Conservation (phyloP, 2,797 vertebrate species). For the Octomys mimax region DNA sequence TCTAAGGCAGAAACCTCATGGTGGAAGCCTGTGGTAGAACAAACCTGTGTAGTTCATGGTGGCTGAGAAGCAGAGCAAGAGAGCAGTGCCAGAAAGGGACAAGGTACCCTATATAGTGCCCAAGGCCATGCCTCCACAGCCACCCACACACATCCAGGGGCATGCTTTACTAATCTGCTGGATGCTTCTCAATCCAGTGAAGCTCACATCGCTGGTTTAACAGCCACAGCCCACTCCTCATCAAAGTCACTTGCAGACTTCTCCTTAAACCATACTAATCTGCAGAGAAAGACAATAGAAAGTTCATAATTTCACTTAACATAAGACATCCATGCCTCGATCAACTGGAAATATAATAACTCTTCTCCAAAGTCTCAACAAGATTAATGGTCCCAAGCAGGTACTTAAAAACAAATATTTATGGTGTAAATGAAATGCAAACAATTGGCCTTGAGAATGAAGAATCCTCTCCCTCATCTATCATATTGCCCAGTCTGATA, state of each 20-base stretch:
- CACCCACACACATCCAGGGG: background rate
- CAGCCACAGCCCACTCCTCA: background rate
- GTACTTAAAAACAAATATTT: background rate
- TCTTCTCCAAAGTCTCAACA: background rate
- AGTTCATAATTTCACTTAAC: background rate
- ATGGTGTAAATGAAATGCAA: background rate
- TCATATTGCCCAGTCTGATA: constrained; percentile 27
- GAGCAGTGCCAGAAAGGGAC: background rate
- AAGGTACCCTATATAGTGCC: background rate
- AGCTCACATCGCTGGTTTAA: background rate
- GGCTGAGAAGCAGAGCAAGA: background rate
- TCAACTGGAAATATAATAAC: background rate
- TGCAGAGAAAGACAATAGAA: background rate
- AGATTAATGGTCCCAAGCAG: background rate
- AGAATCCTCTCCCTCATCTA: background rate
- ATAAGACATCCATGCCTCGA: background rate
- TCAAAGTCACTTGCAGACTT: background rate
- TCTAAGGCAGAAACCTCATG: background rate
- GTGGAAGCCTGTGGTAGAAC: background rate
- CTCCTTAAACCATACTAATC: background rate
- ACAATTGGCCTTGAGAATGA: background rate
- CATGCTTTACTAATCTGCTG: background rate
- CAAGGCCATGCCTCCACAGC: background rate
- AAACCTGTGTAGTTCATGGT: background rate
- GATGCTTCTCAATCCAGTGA: background rate